Conservation (phyloP, 2,888 invertebrate genomes). For the Escarpia spicata region DNA sequence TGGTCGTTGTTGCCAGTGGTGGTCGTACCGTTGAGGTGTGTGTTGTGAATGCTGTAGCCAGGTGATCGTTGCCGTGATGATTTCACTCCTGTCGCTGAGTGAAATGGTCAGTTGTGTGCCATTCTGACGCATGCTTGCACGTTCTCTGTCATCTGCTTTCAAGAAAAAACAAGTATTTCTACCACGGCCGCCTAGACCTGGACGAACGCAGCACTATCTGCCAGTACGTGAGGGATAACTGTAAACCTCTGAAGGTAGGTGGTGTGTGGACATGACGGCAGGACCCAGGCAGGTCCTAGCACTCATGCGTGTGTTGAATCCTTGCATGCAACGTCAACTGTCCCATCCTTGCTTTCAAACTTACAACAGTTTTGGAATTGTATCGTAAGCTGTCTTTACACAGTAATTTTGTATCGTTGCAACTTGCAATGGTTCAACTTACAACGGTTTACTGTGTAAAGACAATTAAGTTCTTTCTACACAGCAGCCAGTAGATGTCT, state of each 20-base stretch:
- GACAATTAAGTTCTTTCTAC: too few relatives aligned
- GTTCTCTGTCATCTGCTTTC: conserved; percentile 26
- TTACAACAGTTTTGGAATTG: not conserved
- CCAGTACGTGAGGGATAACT: conserved; percentile 96
- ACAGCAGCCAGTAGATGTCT: not conserved
- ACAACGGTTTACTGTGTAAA: too few relatives aligned
- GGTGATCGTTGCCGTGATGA: not conserved
- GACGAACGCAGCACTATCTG: conserved; percentile 95
- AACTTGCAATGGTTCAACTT: too few relatives aligned
- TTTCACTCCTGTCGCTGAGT: not conserved
- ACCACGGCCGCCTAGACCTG: conserved; percentile 96
- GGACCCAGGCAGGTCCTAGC: not conserved
- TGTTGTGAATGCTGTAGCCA: conserved; percentile 4
- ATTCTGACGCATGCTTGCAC: not conserved
- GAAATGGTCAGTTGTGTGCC: not conserved
- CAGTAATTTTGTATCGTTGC: too few relatives aligned
- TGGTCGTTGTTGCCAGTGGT: not conserved
- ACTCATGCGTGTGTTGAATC: not conserved
- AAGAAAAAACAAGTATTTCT: conserved; percentile 77
- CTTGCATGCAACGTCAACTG: not conserved
- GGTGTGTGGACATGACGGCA: not conserved
- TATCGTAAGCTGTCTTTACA: not conserved
- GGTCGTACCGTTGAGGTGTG: not conserved
- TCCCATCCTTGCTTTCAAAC: not conserved
- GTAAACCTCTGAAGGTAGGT: conserved; percentile 90